A percentile compares a stretch with the other conserved stretches of the same genome.
Evolutionary conservation across 37 sponge, comb jelly and placozoan species (phyloP).

Genomic region (Eunapius fragilis): DNA sequence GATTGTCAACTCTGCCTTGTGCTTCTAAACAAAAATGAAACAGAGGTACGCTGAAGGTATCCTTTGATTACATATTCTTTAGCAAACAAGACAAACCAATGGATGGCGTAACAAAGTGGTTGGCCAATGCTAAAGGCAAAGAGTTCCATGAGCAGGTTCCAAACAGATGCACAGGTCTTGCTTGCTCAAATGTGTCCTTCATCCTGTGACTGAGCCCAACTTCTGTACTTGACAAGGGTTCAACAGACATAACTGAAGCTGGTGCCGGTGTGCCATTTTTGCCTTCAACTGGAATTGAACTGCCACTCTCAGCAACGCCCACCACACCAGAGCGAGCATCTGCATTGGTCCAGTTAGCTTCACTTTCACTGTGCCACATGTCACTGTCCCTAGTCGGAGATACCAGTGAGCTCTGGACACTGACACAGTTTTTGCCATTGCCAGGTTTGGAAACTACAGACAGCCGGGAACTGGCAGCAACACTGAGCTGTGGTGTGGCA

Average conservation of each 20-base stretch:
- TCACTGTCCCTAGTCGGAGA: constrained; percentile 27
- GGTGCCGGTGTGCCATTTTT: neutral
- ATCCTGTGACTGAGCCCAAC: neutral
- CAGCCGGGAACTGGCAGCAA: neutral
- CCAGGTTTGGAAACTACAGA: neutral
- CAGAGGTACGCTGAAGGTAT: neutral
- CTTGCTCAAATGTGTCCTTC: constrained; percentile 17
- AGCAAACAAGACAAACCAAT: neutral
- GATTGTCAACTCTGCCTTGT: neutral
- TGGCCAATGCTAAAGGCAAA: constrained; percentile 32
- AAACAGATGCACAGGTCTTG: constrained; percentile 31
- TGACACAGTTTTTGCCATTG: neutral
- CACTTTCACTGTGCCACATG: constrained; percentile 66
- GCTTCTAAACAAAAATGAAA: neutral
- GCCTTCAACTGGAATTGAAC: neutral
- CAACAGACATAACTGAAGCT: neutral
- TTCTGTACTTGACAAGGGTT: neutral
- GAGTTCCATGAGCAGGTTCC: constrained; percentile 54
- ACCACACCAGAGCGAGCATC: neutral
- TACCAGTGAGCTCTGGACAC: neutral
- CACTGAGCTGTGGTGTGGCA: neutral
- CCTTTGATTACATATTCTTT: neutral
- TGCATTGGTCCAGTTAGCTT: constrained; percentile 54
- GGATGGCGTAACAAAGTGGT: neutral
- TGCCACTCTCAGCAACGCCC: neutral